These are phyloP conservation scores for Mastigias papua DNA, from an alignment of 30 jellyfish, hydroid and myxozoan species.

Conservation along the genomic window DNA sequence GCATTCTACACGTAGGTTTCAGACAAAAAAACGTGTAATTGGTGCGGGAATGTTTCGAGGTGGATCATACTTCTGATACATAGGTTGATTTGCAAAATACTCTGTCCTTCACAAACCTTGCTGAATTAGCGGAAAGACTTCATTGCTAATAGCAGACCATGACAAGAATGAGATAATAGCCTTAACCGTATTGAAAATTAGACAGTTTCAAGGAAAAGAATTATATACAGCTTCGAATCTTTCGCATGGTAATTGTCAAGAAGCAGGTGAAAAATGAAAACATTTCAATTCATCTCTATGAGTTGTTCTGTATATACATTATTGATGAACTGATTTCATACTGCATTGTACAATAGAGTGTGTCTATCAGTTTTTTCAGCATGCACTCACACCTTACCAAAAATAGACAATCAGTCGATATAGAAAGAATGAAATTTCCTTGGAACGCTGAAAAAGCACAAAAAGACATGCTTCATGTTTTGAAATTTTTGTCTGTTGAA, in stretches of 20 bases:
- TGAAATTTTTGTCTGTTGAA: too few species aligned
- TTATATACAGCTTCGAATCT: not conserved
- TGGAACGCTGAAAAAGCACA: not conserved
- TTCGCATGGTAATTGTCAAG: not conserved
- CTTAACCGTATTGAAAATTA: too few species aligned
- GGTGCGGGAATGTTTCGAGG: too few species aligned
- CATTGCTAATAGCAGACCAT: too few species aligned
- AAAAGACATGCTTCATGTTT: not conserved
- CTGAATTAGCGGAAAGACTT: too few species aligned
- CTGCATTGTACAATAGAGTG: not conserved
- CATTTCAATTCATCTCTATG: not conserved
- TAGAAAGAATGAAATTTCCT: not conserved
- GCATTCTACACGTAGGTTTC: too few species aligned
- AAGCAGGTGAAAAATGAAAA: constrained; percentile 10
- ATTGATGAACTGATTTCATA: constrained; percentile 5
- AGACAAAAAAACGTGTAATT: too few species aligned
- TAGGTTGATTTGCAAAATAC: too few species aligned
- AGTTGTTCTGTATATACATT: not conserved
- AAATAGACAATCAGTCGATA: not conserved
- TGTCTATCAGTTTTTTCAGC: not conserved
- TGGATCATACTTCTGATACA: too few species aligned
- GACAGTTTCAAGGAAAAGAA: too few species aligned
- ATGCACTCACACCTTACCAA: not conserved
- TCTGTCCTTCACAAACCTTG: too few species aligned
- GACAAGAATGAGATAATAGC: too few species aligned